Evolutionary conservation across 2,888 invertebrate genomes (phyloP), one percentile per base, ranked within the genome.

Genomic region (Epinotia bilunana): DNA sequence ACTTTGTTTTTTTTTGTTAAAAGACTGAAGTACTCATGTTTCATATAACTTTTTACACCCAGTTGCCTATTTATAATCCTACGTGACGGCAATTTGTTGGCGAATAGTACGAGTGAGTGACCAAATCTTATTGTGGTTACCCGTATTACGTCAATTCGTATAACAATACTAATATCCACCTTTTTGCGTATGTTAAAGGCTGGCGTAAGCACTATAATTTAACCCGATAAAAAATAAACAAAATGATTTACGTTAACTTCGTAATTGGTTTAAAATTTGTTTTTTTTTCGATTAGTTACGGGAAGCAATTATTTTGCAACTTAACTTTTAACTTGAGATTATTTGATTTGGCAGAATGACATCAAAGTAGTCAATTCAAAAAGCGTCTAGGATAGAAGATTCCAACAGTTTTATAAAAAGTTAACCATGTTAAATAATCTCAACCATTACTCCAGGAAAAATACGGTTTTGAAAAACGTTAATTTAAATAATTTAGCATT

Each of bases 111-210:
- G 28, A 58, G 61, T n/a, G 28, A 58, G 61, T n/a, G 62, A 58
- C 49, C 53, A 67, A 74, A 60, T 74, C 58, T 63, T 57, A n/a
- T 46, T 64, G 58, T 57, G 74, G 69, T 69, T 74, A 69, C 57
- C 23, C 55, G 33, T 57, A 68, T 69, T 63, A 69, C 73, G 68
- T 73, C 68, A 62, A 68, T 68, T 62, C 28, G 67, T 62, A 46
- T 57, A 57, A 43, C 49, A 70, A 46, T 61, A 49, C 72, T 57
- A 72, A 57, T 72, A 46, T 23, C 23, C 28, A 63, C 23, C 64
- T 65, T 72, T 72, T 72, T 72, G 72, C 64, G 28, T 43, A 23
- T 60, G 18, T 72, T 65, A 63, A 65, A 18, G n/a, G 58, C 20
- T 58, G 16, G 65, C 61, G 61, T 43, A 46, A 57, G 69, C 33